Evolutionary conservation across 1,140 invertebrate species (phyloP), one percentile per base, ranked within the genome.

Genomic region (Neomicropteryx cornuta): DNA sequence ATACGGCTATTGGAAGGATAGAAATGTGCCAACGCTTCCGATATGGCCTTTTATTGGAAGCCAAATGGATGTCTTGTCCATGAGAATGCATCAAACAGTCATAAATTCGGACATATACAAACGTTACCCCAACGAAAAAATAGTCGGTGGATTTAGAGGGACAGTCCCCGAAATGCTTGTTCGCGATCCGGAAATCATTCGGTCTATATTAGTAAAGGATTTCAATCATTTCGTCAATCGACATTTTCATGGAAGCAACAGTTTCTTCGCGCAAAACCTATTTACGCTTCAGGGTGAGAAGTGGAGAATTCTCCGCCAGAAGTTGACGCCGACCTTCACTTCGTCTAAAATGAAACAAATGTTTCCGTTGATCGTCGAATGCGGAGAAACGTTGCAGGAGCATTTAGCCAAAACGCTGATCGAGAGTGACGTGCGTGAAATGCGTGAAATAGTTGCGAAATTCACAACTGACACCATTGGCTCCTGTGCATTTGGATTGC

Each of bases 331-430:
- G 4, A 62, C 62, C 11, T 73, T 79, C 41, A 75, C 67, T 2
- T 66, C 69, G 0, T 63, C 67, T 3, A 77, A 76, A 51, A 62
- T 78, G 44, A 71, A 68, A 43, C 61, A 48, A 13, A 70, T 70
- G 66, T 66, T 60, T 35, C 48, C 55, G 18, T 58, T 52, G 5
- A 53, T 68, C 11, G 49, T 55, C 3, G 38, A 51, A 4, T 62
- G 61, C 41, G 52, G 52, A 1, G 43, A 61, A 10, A 38, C 58
- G 18, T 55, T 63, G 8, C 39, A 53, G 0, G 8, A 46, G 0
- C 48, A 55, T 43, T 34, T 55, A 30, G 29, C 68, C 2, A 44
- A 56, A 4, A 38, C 46, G 18, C 3, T 19, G 31, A 46, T 10
- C 35, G 42, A 29, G 51, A 51, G 33, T 11, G 50, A 51, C 31